phyloP scores from a whole-genome alignment of 2,113 vertebrate genomes.

The Poeciliopsis turrubarensis region DNA sequence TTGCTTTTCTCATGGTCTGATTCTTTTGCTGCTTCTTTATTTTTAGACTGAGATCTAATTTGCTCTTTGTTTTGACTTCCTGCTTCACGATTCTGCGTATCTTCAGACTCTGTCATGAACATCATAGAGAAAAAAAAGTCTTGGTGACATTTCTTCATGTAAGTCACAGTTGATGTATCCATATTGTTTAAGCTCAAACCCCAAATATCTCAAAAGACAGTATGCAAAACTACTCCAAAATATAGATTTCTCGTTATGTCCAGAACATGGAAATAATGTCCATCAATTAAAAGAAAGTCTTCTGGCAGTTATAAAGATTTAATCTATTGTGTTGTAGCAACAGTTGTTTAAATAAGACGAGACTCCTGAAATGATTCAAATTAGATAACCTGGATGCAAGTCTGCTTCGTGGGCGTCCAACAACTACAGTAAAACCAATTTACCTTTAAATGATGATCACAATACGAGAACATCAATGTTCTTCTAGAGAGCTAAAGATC shows the following conservation, averaged over 20 bases:
- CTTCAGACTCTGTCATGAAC: constrained; percentile 39
- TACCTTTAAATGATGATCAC: not conserved
- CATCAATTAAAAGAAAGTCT: not conserved
- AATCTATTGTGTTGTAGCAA: not conserved
- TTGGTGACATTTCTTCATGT: not conserved
- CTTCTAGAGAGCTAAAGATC: too few species aligned
- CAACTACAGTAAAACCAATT: not conserved
- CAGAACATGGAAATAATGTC: not conserved
- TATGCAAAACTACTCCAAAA: too few species aligned
- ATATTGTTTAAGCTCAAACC: not conserved
- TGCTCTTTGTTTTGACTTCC: constrained; percentile 30
- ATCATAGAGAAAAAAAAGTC: not conserved
- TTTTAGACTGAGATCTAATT: constrained; percentile 17
- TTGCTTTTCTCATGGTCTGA: not conserved
- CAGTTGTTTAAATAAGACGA: not conserved
- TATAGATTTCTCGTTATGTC: too few species aligned
- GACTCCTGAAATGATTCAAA: too few species aligned
- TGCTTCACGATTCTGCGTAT: constrained; percentile 10
- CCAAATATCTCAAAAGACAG: not conserved
- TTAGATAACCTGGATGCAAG: too few species aligned
- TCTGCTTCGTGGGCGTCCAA: too few species aligned
- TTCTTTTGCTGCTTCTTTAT: constrained; percentile 20
- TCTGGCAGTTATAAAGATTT: not conserved
- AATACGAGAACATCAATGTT: too few species aligned
- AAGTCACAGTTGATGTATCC: not conserved